phyloP scores from a whole-genome alignment of 2,888 invertebrate genomes.

The Polymixis flavicincta region DNA sequence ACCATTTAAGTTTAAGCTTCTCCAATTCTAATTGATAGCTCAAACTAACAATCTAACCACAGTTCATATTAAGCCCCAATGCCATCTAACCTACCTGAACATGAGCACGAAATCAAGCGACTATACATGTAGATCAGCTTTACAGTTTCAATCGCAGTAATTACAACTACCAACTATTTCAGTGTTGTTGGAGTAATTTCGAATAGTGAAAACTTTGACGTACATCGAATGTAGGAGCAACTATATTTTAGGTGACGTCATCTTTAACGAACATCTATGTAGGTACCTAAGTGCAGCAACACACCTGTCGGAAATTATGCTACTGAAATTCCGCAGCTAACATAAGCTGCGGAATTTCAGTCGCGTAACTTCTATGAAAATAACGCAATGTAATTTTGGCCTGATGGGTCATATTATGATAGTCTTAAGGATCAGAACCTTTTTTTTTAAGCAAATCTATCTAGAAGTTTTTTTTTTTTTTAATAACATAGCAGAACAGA shows the following conservation, averaged over 20 bases:
- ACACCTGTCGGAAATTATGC: too few relatives aligned
- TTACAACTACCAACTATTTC: constrained; percentile 51
- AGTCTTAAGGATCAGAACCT: too few relatives aligned
- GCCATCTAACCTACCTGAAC: neutral
- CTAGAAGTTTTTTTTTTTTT: too few relatives aligned
- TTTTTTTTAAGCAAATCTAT: too few relatives aligned
- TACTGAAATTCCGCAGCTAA: too few relatives aligned
- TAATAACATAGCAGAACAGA: too few relatives aligned
- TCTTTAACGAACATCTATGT: too few relatives aligned
- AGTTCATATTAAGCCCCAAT: neutral
- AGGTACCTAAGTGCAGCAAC: too few relatives aligned
- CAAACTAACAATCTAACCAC: neutral
- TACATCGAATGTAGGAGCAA: constrained; percentile 11
- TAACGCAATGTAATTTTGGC: too few relatives aligned
- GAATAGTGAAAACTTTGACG: constrained; percentile 47
- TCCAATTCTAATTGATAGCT: neutral
- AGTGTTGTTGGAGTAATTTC: constrained; percentile 31
- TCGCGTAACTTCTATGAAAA: too few relatives aligned
- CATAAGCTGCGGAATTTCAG: too few relatives aligned
- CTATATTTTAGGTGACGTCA: neutral
- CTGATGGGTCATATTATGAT: too few relatives aligned
- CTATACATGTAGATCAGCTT: constrained; percentile 23
- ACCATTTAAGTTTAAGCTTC: neutral
- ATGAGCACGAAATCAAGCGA: constrained; percentile 11
- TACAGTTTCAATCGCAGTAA: constrained; percentile 37